Base-by-base conservation (phyloP, 2,797 vertebrate species). In the Coendou prehensilis region DNA sequence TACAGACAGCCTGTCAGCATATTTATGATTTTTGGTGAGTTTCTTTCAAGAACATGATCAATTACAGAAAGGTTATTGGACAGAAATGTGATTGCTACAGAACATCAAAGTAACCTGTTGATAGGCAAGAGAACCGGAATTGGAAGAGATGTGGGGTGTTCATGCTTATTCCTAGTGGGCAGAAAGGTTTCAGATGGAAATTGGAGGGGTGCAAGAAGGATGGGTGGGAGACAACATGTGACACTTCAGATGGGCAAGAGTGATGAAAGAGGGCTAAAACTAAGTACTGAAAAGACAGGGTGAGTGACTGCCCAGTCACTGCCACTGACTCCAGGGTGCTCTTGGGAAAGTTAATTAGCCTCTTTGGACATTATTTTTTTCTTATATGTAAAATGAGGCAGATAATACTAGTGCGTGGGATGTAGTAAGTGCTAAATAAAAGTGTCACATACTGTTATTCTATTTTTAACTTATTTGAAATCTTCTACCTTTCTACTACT, bases 11-110 rank as follows among this genome's bases (percentile, higher is more conserved):
- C 52, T 93, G 56, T 93, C 80, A 95, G 75, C n/a, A 87, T 94
- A 84, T 80, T 97, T 89, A 69, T 83, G 17, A 93, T 61, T 96
- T 91, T 92, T 79, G 75, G 41, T 96, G 85, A 89, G n/a, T 69
- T 37, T 69, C n/a, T 96, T 93, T 95, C 17, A 93, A 96, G 69
- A 80, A 20, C 50, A 75, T 69, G 75, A 80, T 89, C 76, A 93
- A 23, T 93, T 87, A 85, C 85, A 95, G 93, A 92, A 95, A 92
- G 7, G 88, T 63, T 87, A 95, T 75, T 86, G 90, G 75, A 82
- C n/a, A 59, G 91, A 78, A 87, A 87, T 69, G n/a, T 63, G 85
- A 93, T 84, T 91, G 87, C 41, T 93, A 47, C 18, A 79, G 54
- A 89, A 67, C 75, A 89, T 67, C 84, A 75, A 56, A 96, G 56